Percentiles rank a stretch among this genome's conserved stretches.
These are phyloP conservation scores for Charadrius vociferus DNA, from an alignment of 2,113 vertebrate species.

Conservation along the genomic window DNA sequence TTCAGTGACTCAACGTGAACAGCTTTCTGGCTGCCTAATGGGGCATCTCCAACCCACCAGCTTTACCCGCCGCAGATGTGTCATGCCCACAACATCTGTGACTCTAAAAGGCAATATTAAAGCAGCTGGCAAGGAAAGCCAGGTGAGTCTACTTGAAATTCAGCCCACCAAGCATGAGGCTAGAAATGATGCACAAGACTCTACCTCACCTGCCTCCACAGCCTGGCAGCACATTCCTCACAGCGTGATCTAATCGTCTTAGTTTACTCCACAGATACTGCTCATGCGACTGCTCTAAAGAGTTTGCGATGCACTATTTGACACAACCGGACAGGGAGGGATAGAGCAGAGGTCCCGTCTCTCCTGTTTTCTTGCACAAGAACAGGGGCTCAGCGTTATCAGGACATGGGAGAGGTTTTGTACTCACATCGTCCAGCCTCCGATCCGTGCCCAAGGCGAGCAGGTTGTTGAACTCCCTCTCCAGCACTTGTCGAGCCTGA, in stretches of 20 bases:
- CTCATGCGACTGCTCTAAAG: not conserved
- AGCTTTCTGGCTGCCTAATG: not conserved
- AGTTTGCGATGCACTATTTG: not conserved
- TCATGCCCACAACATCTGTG: not conserved
- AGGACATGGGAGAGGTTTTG: not conserved
- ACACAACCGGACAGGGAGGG: not conserved
- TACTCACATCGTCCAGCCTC: slow-evolving; percentile 91
- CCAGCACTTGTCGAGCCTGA: slow-evolving; percentile 95
- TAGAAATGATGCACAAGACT: not conserved
- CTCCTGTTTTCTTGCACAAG: not conserved
- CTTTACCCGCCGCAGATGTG: not conserved
- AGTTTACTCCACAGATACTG: not conserved
- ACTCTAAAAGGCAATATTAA: not conserved
- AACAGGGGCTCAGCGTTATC: not conserved
- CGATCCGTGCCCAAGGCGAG: slow-evolving; percentile 92
- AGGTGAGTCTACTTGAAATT: not conserved
- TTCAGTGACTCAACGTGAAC: not conserved
- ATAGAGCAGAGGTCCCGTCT: not conserved
- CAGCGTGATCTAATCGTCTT: not conserved
- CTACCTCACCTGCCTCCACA: not conserved
- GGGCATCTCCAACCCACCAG: not conserved
- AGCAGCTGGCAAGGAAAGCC: not conserved
- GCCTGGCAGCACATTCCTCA: not conserved
- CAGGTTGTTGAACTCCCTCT: slow-evolving; percentile 96
- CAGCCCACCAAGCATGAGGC: not conserved